Evolutionary conservation across 2,888 invertebrate genomes (phyloP), one percentile per base, ranked within the genome.

Genomic region (Tricholauxania praeusta): DNA sequence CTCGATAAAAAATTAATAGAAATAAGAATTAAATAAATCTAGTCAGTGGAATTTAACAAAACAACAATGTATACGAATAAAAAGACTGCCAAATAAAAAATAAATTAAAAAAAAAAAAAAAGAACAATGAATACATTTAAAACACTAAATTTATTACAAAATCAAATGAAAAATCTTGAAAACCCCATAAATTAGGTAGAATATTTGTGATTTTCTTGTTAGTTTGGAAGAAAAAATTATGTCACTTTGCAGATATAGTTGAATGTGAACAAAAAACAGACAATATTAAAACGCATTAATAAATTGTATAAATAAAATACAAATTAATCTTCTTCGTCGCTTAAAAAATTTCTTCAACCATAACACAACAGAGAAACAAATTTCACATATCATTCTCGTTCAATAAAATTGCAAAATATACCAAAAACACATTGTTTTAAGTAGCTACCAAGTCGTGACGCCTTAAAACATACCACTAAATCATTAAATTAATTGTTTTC

Each of bases 401-500:
- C 39, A 39, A 39, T 39, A 10, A 39, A 39, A 28, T 28, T 4
- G 12, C 12, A 57, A 57, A 57, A 57, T 28, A 22, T 22, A 22
- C 3, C 55, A 28, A 57, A 12, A 57, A 57, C 57, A 57, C 14
- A 57, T 57, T 57, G 57, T 15, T 28, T 28, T 28, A 57, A 57
- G 28, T 57, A 12, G 57, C 15, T 15, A 15, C 57, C 28, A 57
- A 57, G 39, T 53, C 59, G 49, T 59, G 59, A 68, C 49, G 57
- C 57, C 12, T 15, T 28, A 77, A 66, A 71, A 82, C 76, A 76
- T 66, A 77, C 77, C 78, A 81, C 79, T 82, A 82, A 82, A 82
- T 81, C 82, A 82, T 82, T 81, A 82, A 81, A 81, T 82, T 82
- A 82, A 81, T 80, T 78, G 82, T 19, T 49, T 52, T 14, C 32